Percentiles rank a stretch among this genome's conserved stretches.
These are phyloP conservation scores for Geococcyx californianus DNA, from an alignment of 2,113 vertebrate species.

Conservation along the genomic window DNA sequence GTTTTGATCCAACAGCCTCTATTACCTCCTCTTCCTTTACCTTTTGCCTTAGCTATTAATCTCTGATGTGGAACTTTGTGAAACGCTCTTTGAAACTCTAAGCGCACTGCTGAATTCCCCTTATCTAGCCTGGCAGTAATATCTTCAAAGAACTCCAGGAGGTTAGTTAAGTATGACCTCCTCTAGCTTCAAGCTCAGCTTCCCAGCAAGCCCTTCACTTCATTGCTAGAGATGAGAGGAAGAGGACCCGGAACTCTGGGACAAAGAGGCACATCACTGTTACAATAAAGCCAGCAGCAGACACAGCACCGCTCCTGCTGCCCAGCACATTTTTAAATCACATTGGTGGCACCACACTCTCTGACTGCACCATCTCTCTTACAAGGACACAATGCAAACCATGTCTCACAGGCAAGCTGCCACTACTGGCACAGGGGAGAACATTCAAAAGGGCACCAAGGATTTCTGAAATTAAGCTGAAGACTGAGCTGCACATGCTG, in stretches of 20 bases:
- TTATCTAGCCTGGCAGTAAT: constrained; percentile 67
- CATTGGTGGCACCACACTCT: background rate
- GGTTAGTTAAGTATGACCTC: constrained; percentile 75
- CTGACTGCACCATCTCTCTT: background rate
- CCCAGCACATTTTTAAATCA: constrained; percentile 27
- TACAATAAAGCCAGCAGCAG: constrained; percentile 6
- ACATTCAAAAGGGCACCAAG: background rate
- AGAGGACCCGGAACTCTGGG: constrained; percentile 22
- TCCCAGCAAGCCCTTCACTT: constrained; percentile 67
- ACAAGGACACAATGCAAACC: background rate
- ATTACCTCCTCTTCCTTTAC: constrained; percentile 70
- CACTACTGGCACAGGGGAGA: background rate
- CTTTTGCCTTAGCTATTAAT: constrained; percentile 67
- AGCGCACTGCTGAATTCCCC: constrained; percentile 58
- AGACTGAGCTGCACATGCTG: background rate
- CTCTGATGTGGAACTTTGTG: constrained; percentile 63
- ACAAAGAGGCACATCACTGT: constrained; percentile 10
- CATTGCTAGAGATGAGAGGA: constrained; percentile 30
- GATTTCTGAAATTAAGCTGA: background rate
- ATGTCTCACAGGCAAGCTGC: background rate
- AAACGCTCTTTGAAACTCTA: constrained; percentile 72
- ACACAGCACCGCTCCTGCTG: background rate
- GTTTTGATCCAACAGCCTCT: constrained; percentile 56
- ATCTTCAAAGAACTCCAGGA: constrained; percentile 73
- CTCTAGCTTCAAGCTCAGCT: constrained; percentile 68